Evolutionary conservation across 2,888 invertebrate genomes (phyloP), one percentile per base, ranked within the genome.

Genomic region (Troides aeacus): DNA sequence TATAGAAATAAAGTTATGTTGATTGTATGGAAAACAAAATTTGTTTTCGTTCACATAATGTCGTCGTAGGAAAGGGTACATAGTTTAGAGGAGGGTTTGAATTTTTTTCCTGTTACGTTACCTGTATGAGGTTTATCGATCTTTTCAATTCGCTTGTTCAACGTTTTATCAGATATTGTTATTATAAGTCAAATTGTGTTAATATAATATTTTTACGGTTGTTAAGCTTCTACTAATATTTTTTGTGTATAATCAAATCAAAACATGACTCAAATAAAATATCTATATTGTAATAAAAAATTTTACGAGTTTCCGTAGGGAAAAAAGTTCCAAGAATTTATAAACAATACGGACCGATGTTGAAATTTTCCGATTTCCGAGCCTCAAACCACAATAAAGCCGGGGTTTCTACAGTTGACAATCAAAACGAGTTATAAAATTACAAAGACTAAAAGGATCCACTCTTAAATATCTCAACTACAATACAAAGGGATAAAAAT

Each of bases 401-500:
- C 75, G 74, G 74, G 75, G 76, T 78, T 82, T 80, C 78, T 81
- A 81, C 78, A 80, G 79, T 75, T 77, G 76, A 85, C 84, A 85
- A 85, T 85, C 84, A 81, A 82, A 87, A 84, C 78, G 79, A 83
- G 80, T 84, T 81, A 84, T 79, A 82, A 80, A 82, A 84, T 86
- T 83, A 85, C 82, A 84, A 85, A 86, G 85, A 85, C 83, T 82
- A 80, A 81, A 84, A 79, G 81, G 82, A 84, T 84, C 77, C 76
- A 79, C 80, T 82, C 83, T 84, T 86, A 85, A 85, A 85, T 84
- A 84, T 87, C 77, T 81, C 81, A 82, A 84, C 83, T 84, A 84
- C 81, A 83, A 78, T 82, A 89, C 87, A 90, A 89, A 88, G 87
- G 85, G 87, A 89, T 88, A 89, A 88, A 90, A 90, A 87, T 87